Evolutionary conservation across 2,888 invertebrate genomes (phyloP).

Genomic region (Cremastinae sp.): DNA sequence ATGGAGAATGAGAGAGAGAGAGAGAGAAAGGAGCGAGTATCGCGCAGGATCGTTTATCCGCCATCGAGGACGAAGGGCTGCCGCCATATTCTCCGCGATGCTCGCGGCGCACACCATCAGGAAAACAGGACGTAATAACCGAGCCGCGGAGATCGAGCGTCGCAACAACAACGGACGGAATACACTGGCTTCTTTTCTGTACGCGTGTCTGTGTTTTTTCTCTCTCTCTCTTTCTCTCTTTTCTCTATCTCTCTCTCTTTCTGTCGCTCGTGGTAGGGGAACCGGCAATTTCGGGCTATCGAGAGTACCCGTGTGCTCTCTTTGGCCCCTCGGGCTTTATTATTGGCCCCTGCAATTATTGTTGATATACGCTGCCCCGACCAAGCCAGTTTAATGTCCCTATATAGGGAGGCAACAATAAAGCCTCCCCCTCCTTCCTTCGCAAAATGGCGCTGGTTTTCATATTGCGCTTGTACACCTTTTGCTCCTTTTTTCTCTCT

Average conservation of each 20-base stretch:
- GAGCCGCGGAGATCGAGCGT: constrained; percentile 64
- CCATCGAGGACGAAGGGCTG: constrained; percentile 76
- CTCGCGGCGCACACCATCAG: constrained; percentile 50
- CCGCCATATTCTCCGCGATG: constrained; percentile 58
- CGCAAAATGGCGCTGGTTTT: constrained; percentile 73
- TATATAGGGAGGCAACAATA: constrained; percentile 74
- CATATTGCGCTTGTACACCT: constrained; percentile 12
- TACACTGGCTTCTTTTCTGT: not conserved
- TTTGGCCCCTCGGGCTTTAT: constrained; percentile 79
- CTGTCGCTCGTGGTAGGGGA: constrained; percentile 73
- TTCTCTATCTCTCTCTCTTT: constrained; percentile 5
- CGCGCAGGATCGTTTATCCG: constrained; percentile 78
- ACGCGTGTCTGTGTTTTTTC: constrained; percentile 57
- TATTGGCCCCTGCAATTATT: constrained; percentile 80
- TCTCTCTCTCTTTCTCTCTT: not conserved
- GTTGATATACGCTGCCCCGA: constrained; percentile 78
- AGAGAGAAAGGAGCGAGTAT: constrained; percentile 64
- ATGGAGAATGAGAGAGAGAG: constrained; percentile 14
- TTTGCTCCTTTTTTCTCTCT: constrained; percentile 29
- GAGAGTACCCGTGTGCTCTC: constrained; percentile 65
- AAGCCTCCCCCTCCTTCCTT: constrained; percentile 65
- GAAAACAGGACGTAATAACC: constrained; percentile 59
- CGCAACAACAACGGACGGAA: constrained; percentile 66
- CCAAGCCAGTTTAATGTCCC: constrained; percentile 71
- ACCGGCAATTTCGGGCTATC: constrained; percentile 81